Base-by-base conservation (phyloP, 2,888 invertebrate species). In the Zhuqinia jingwanae region DNA sequence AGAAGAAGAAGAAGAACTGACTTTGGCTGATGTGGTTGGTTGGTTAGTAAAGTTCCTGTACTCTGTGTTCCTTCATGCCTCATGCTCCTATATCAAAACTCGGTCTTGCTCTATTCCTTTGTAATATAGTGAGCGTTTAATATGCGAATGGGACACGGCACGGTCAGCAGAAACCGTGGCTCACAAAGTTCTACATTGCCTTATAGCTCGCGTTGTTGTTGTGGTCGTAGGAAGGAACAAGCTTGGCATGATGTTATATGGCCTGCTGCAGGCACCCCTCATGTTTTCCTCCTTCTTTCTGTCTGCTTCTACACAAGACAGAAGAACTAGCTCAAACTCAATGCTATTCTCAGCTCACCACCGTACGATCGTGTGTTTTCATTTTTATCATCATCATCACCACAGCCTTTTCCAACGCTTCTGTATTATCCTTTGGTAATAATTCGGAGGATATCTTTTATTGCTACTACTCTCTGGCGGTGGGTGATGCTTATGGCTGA, bases 241-340 rank as follows among this genome's bases (percentile, higher is more conserved):
- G 20, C 73, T 25, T 53, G 11, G 75, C n/a, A 47, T 60, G 17
- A 77, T 76, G 77, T 27, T 77, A 58, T 68, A 68, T 68, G 85
- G 85, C 85, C 85, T 85, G 85, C 73, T 70, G 78, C 85, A 85
- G 85, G 85, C 85, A 70, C 85, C 85, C 85, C 85, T 85, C 73
- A 25, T 50, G 27, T 85, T 36, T 79, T 85, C 65, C 65, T 85
- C 79, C 73, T 84, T 78, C 68, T 47, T 36, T 79, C 30, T 20
- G 65, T 17, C 17, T 36, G 22, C 13, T n/a, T 27, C 60, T 45
- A 27, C 68, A 30, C 5, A 25, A 2, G 17, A 58, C 1, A 25
- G 25, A 3, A 17, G 36, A 42, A 17, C n/a, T 15, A 63, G 36
- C 65, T 36, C 5, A 36, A 36, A 36, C 36, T 36, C 36, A 36